Percentiles rank a stretch among this genome's conserved stretches.
phyloP scores from a whole-genome alignment of 1,140 invertebrate genomes.

The Dryas iulia region DNA sequence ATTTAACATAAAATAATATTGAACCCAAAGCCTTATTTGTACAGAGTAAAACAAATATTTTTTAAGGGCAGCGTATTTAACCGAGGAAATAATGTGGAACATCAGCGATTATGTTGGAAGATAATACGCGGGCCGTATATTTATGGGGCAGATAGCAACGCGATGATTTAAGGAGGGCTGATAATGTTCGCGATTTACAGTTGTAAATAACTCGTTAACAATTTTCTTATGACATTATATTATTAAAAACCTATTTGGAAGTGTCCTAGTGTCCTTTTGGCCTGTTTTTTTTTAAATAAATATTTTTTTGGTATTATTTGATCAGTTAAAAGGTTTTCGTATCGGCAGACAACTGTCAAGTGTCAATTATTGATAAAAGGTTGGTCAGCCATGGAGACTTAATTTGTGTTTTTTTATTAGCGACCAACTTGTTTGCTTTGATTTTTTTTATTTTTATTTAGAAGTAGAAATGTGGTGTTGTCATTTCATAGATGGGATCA shows the following conservation, averaged over 20 bases:
- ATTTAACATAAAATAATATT: slow-evolving; percentile 12
- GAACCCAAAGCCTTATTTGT: slow-evolving; percentile 12
- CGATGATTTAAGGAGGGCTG: slow-evolving; percentile 60
- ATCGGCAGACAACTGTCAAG: background rate
- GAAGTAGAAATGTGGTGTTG: background rate
- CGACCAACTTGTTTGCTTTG: background rate
- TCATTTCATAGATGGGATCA: background rate
- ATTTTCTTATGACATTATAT: slow-evolving; percentile 14
- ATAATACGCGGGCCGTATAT: slow-evolving; percentile 54
- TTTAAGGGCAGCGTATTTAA: slow-evolving; percentile 41
- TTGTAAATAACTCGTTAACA: slow-evolving; percentile 27
- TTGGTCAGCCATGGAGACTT: too few species aligned
- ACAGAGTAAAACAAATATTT: slow-evolving; percentile 44
- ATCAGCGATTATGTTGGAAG: slow-evolving; percentile 57
- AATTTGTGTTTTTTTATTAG: background rate
- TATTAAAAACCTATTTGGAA: background rate
- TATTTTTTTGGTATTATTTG: too few species aligned
- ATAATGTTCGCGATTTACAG: slow-evolving; percentile 44
- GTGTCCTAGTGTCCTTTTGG: background rate
- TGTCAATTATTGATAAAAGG: background rate
- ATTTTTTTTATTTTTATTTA: background rate
- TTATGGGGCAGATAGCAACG: slow-evolving; percentile 49
- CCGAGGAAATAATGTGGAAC: slow-evolving; percentile 54
- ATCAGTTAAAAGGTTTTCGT: background rate
- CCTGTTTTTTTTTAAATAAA: background rate